A percentile compares a stretch with the other conserved stretches of the same genome.
phyloP scores from a whole-genome alignment of 2,888 invertebrate species.

The Acholoe squamosa region DNA sequence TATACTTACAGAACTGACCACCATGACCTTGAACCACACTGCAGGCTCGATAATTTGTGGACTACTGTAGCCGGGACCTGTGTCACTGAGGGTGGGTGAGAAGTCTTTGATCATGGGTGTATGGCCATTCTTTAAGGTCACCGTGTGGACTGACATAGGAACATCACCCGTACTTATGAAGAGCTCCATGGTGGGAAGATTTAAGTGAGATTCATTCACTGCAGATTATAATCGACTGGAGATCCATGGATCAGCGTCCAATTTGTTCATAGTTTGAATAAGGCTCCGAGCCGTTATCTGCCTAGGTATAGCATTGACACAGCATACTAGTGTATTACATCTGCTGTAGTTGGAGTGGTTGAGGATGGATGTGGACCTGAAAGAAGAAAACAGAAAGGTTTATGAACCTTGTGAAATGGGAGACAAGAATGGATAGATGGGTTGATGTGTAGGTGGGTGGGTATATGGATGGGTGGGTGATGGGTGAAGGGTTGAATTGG shows the following conservation, averaged over 20 bases:
- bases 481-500: too few species aligned
- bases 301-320: too few species aligned
- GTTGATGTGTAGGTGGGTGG: background rate
- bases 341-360: too few species aligned
- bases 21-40: slow-evolving; percentile 78
- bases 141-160: slow-evolving; percentile 64
- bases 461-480: too few species aligned
- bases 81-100: background rate
- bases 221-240: too few species aligned
- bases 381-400: background rate
- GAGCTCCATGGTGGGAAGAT: slow-evolving; percentile 42
- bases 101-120: slow-evolving; percentile 64
- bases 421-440: background rate
- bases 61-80: slow-evolving; percentile 13
- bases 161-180: slow-evolving; percentile 45
- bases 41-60: slow-evolving; percentile 75
- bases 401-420: background rate
- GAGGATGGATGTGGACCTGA: too few species aligned
- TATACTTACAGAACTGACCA: slow-evolving; percentile 76
- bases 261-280: too few species aligned
- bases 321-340: too few species aligned
- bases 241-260: too few species aligned
- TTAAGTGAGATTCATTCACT: too few species aligned
- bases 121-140: slow-evolving; percentile 67
- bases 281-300: too few species aligned